These are phyloP conservation scores for Hippotragus niger DNA, from an alignment of 2,113 vertebrate genomes.

Conservation along the genomic window DNA sequence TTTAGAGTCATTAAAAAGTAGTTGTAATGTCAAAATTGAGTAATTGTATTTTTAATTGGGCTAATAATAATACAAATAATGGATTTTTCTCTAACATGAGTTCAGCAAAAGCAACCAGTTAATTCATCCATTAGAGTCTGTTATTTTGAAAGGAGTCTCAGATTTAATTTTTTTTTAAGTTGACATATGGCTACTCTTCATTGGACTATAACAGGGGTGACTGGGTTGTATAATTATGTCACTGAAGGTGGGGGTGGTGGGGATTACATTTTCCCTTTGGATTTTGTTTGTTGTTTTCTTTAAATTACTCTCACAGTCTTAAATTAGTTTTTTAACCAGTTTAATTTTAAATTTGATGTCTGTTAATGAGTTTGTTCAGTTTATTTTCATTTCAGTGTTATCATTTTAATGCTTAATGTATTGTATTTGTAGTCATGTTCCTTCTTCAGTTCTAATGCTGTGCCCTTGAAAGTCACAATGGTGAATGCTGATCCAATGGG, in stretches of 20 bases:
- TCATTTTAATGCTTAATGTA: conserved; percentile 46
- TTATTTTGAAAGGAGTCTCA: conserved; percentile 18
- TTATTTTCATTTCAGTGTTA: conserved; percentile 30
- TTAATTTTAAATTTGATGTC: conserved; percentile 20
- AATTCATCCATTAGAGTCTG: not conserved
- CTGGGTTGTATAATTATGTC: not conserved
- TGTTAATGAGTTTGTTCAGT: conserved; percentile 12
- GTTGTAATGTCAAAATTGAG: not conserved
- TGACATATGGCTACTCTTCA: not conserved
- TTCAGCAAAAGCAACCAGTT: not conserved
- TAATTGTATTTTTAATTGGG: not conserved
- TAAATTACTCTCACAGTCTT: not conserved
- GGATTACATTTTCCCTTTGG: not conserved
- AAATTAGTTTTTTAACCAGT: not conserved
- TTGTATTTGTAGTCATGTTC: conserved; percentile 91
- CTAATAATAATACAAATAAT: not conserved
- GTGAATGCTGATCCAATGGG: conserved; percentile 95
- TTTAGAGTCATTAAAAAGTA: not conserved
- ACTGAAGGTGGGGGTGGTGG: not conserved
- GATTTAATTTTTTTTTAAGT: not conserved
- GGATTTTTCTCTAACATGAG: not conserved
- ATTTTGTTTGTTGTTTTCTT: conserved; percentile 21
- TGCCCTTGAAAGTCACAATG: conserved; percentile 93
- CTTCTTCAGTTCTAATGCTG: conserved; percentile 99
- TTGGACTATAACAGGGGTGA: not conserved